phyloP scores from a whole-genome alignment of 2,888 invertebrate genomes.

The Agriotes lineatus region DNA sequence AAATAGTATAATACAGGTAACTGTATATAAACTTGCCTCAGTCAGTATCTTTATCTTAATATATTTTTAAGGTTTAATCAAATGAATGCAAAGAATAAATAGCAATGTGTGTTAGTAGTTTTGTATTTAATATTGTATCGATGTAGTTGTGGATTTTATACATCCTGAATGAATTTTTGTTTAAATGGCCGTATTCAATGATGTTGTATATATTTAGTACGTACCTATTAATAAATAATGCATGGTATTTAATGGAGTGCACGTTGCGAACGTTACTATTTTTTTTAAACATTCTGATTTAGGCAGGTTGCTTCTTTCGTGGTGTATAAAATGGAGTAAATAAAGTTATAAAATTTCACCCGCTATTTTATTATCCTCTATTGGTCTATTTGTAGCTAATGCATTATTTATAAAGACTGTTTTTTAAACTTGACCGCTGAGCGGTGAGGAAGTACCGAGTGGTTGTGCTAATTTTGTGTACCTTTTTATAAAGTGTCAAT shows the following conservation, averaged over 20 bases:
- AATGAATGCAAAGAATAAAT: conserved; percentile 16
- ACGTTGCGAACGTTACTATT: conserved; percentile 25
- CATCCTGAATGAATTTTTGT: conserved; percentile 19
- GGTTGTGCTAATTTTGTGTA: no score
- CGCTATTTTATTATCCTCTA: no score
- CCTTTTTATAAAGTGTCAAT: no score
- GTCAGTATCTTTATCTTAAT: conserved; percentile 10
- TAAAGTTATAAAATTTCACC: conserved; percentile 18
- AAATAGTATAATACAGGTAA: neutral
- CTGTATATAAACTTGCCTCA: conserved; percentile 10
- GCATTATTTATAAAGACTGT: no score
- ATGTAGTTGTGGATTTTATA: conserved; percentile 36
- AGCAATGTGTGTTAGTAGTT: conserved; percentile 33
- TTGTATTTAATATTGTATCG: conserved; percentile 28
- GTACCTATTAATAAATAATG: conserved; percentile 18
- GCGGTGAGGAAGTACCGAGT: no score
- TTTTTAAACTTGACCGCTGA: no score
- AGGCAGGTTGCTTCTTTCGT: conserved; percentile 34
- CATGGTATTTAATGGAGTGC: conserved; percentile 34
- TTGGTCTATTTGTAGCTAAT: no score
- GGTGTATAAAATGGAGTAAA: conserved; percentile 29
- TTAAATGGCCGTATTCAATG: conserved; percentile 28
- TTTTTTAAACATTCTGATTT: conserved; percentile 23
- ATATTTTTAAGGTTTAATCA: conserved; percentile 16
- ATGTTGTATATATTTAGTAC: conserved; percentile 28